These are phyloP conservation scores for Pocillopora damicornis DNA, from an alignment of 64 coral and sea anemone genomes.

Conservation along the genomic window DNA sequence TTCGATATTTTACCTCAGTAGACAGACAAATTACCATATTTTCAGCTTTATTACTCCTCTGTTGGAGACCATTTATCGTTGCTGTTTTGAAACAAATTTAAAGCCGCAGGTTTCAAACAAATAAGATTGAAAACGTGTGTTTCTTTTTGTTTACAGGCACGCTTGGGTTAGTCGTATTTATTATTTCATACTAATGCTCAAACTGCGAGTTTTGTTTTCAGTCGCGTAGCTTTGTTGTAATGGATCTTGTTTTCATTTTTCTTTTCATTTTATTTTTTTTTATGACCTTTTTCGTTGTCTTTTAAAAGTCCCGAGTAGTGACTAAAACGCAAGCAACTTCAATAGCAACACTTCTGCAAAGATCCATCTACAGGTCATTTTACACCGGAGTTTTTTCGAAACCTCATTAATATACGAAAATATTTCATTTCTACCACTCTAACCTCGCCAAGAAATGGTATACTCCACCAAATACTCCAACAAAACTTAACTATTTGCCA, in stretches of 20 bases:
- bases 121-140: slow-evolving; percentile 2
- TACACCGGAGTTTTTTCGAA: no score
- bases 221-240: not conserved
- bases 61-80: slow-evolving; percentile 1
- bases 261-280: not conserved
- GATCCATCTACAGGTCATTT: no score
- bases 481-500: no score
- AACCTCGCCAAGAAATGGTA: no score
- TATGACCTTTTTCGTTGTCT: not conserved
- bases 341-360: no score
- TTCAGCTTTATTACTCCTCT: not conserved
- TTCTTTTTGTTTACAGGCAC: not conserved
- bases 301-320: not conserved
- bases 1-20: not conserved
- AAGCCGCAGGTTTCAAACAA: not conserved
- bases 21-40: not conserved
- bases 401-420: no score
- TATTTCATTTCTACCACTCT: no score
- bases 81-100: not conserved
- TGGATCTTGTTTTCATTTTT: not conserved
- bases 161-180: not conserved
- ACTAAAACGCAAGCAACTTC: not conserved
- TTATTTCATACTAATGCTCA: not conserved
- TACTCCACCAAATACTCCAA: no score
- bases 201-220: not conserved